These are phyloP conservation scores for Sclerodermus sp. DNA, from an alignment of 2,888 invertebrate genomes.

Conservation along the genomic window DNA sequence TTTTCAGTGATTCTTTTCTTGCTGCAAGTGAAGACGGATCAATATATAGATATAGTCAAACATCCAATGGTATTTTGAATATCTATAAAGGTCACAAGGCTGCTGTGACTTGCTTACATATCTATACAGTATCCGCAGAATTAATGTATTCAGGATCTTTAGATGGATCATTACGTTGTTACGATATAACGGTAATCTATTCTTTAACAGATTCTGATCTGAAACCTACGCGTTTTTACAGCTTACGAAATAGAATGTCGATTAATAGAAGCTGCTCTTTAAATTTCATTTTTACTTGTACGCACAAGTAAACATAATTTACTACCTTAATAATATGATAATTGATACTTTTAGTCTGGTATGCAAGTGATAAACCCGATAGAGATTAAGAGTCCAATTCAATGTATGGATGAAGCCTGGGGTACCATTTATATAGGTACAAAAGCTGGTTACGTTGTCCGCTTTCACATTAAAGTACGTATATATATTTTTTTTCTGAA, in stretches of 20 bases:
- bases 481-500: not conserved
- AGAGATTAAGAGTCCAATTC: constrained; percentile 67
- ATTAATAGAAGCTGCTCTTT: too few relatives aligned
- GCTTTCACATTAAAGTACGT: constrained; percentile 66
- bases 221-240: too few relatives aligned
- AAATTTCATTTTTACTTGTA: constrained; percentile 1
- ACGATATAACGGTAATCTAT: constrained; percentile 61
- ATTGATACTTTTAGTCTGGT: constrained; percentile 59
- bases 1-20: constrained; percentile 64
- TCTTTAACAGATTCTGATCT: too few relatives aligned
- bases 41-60: constrained; percentile 64
- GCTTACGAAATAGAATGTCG: too few relatives aligned
- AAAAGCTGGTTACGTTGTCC: constrained; percentile 70
- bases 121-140: constrained; percentile 56
- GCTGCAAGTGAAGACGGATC: constrained; percentile 68
- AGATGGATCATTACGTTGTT: constrained; percentile 65
- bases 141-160: constrained; percentile 67
- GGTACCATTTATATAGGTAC: constrained; percentile 73
- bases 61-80: constrained; percentile 61
- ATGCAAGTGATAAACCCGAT: constrained; percentile 61
- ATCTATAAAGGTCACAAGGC: constrained; percentile 64
- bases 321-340: not conserved
- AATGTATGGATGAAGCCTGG: constrained; percentile 76
- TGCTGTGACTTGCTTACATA: constrained; percentile 66
- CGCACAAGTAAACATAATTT: too few relatives aligned